A percentile compares a stretch with the other conserved stretches of the same genome.
Evolutionary conservation across 2,888 invertebrate species (phyloP).

Genomic region (Diloba caeruleocephala): DNA sequence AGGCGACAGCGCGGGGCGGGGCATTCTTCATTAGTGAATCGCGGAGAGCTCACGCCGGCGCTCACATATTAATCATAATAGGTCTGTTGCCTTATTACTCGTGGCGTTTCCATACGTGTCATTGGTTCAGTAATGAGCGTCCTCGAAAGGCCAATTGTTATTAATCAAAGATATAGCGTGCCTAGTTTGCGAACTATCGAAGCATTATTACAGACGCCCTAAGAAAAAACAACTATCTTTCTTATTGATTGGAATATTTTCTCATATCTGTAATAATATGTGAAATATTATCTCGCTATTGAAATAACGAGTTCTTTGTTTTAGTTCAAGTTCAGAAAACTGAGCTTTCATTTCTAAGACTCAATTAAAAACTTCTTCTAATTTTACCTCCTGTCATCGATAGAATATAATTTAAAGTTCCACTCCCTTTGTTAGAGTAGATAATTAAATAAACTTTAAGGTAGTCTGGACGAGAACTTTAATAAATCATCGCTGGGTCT

Average conservation of each 20-base stretch:
- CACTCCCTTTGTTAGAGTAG: conserved; percentile 23
- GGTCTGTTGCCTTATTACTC: conserved; percentile 61
- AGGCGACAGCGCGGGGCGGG: conserved; percentile 62
- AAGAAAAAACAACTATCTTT: conserved; percentile 7
- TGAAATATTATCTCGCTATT: conserved; percentile 1
- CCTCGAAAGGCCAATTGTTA: conserved; percentile 42
- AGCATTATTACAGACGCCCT: conserved; percentile 4
- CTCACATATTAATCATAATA: conserved; percentile 75
- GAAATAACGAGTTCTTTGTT: background rate
- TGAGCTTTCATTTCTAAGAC: too few relatives aligned
- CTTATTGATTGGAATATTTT: conserved; percentile 12
- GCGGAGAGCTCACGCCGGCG: conserved; percentile 68
- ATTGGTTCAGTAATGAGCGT: conserved; percentile 59
- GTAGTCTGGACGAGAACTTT: conserved; percentile 22
- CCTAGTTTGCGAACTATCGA: conserved; percentile 2
- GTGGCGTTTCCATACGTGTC: conserved; percentile 57
- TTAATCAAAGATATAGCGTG: conserved; percentile 53
- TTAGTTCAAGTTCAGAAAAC: background rate
- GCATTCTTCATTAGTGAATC: conserved; percentile 78
- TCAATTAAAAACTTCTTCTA: too few relatives aligned
- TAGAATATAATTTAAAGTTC: conserved; percentile 20
- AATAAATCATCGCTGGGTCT: conserved; percentile 36
- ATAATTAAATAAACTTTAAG: conserved; percentile 30
- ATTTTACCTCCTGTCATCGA: conserved; percentile 15
- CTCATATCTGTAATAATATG: background rate